Base-by-base conservation (phyloP, 1,140 invertebrate genomes). In the Caenorhabditis tropicalis region DNA sequence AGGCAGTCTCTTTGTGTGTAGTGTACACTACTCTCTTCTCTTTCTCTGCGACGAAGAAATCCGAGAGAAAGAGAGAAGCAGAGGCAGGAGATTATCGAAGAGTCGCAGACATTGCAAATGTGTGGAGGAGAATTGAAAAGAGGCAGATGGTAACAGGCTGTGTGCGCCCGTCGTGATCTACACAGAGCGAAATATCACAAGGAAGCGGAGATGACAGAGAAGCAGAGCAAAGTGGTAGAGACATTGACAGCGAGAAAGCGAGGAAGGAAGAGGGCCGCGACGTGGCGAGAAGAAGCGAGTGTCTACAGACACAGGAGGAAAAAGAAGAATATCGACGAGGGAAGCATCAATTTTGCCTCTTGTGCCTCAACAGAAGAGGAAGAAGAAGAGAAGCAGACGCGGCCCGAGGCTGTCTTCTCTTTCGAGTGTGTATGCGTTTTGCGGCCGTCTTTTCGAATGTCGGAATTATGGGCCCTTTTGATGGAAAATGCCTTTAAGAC, bases 341-440 rank as follows among this genome's bases (percentile, higher is more conserved):
- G 24, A 27, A 24, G 36, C 15, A 10, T 7, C 60, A n/a, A 36
- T 70, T 19, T 70, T 10, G 33, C 33, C 60, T 70, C 16, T 70
- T 24, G 15, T 70, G n/a, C 21, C 24, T 70, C 31, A 36, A 36
- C 36, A 39, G 60, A 70, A 43, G 39, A 43, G 39, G 39, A 12
- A 43, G 12, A 43, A 43, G 39, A 43, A 43, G 12, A 6, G 39
- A 43, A 43, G 12, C 5, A 5, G 39, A 43, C 5, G n/a, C 60
- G 65, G 65, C 36, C 65, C 36, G 36, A 74, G 65, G 65, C 65
- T 74, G 65, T 74, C 65, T 74, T 74, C 65, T 24, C 56, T 39
- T 83, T 83, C 49, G 82, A 74, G 82, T 48, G 60, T 83, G 82
- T 74, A 65, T 83, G 60, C 43, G 82, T 74, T 56, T 51, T 51